These are phyloP conservation scores for Linnaemya vulpina DNA, from an alignment of 2,888 invertebrate genomes.

Conservation along the genomic window DNA sequence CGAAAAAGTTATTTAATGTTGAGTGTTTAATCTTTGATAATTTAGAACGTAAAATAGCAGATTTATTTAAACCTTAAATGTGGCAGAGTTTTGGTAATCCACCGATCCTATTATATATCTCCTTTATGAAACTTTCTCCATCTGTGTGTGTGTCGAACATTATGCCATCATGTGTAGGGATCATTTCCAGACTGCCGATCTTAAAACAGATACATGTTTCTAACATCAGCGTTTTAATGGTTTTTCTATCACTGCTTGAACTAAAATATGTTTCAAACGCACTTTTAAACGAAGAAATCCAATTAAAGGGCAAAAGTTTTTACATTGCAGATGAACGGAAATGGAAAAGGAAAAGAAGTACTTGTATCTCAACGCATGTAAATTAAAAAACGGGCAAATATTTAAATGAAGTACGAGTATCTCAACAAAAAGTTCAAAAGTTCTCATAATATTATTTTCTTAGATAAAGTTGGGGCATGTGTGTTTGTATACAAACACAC, in stretches of 20 bases:
- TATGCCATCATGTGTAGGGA: too few species aligned
- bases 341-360: constrained; percentile 20
- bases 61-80: too few species aligned
- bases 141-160: too few species aligned
- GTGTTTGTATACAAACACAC: not conserved
- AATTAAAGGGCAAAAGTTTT: not conserved
- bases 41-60: too few species aligned
- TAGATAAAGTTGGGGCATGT: constrained; percentile 5
- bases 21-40: too few species aligned
- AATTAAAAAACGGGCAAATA: constrained; percentile 43
- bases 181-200: too few species aligned
- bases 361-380: constrained; percentile 38
- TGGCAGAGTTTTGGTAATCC: too few species aligned
- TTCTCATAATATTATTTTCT: constrained; percentile 18
- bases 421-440: constrained; percentile 11
- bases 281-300: not conserved
- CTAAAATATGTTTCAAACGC: constrained; percentile 11
- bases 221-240: too few species aligned
- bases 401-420: constrained; percentile 35
- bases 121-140: too few species aligned
- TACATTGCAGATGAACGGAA: not conserved
- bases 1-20: too few species aligned
- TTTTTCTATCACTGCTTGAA: not conserved
- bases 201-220: too few species aligned
- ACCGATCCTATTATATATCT: too few species aligned